These are phyloP conservation scores for Gadus macrocephalus DNA, from an alignment of 2,113 vertebrate genomes.

Conservation along the genomic window DNA sequence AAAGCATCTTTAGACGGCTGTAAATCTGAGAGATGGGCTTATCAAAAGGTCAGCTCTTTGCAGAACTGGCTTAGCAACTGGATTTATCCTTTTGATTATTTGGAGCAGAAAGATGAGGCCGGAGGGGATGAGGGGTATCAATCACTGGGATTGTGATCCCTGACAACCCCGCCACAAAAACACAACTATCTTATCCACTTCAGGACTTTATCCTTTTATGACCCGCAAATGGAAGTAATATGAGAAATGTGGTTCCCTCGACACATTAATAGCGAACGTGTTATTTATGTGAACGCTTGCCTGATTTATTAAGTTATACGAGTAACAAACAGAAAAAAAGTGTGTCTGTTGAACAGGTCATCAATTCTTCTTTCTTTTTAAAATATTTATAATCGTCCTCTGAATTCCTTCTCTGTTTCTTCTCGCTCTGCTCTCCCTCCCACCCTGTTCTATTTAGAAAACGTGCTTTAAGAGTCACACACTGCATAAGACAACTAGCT, in stretches of 20 bases:
- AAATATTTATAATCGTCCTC: not conserved
- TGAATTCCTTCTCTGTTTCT: too few species aligned
- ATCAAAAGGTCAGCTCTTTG: conserved; percentile 64
- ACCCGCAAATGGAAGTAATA: too few species aligned
- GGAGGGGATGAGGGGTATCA: conserved; percentile 39
- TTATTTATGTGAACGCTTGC: too few species aligned
- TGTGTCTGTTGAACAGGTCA: too few species aligned
- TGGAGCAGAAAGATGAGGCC: conserved; percentile 65
- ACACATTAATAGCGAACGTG: too few species aligned
- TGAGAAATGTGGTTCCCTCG: too few species aligned
- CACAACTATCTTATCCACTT: conserved; percentile 29
- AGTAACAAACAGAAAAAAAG: too few species aligned
- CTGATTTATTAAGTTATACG: too few species aligned
- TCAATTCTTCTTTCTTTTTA: not conserved
- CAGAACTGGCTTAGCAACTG: conserved; percentile 56
- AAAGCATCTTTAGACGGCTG: conserved; percentile 56
- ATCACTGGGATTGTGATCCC: conserved; percentile 51
- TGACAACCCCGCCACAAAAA: conserved; percentile 38
- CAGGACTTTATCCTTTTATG: conserved; percentile 7
- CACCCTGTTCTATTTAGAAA: too few species aligned
- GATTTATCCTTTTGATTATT: conserved; percentile 67
- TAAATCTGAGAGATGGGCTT: conserved; percentile 64
- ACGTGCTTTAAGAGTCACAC: too few species aligned
- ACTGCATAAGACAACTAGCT: too few species aligned
- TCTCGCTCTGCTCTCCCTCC: too few species aligned